Base-by-base conservation (phyloP, 2,113 vertebrate genomes). In the Jacana jacana region DNA sequence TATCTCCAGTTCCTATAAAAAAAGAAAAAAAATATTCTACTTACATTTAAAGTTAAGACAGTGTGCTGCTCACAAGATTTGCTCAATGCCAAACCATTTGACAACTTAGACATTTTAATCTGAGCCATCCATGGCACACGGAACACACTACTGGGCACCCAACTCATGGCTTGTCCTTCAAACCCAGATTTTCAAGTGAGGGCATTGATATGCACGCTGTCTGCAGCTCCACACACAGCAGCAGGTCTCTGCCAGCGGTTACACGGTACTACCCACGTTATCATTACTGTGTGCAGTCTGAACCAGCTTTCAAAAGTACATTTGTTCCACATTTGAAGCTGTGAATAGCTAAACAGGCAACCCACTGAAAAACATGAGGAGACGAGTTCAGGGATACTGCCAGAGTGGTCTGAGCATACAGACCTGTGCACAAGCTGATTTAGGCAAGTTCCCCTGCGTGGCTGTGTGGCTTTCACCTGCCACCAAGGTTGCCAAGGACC, bases 1-100 rank as follows among this genome's bases (percentile, higher is more conserved):
- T 99, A 92, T 99, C 99, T 86, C 99, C 99, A 39, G 99, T 99
- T 91, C 99, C 99, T 99, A 96, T 8, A 95, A 98, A 65, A 66
- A 27, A 12, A 48, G 22, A 63, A 68, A 91, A 87, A 35, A 25
- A 11, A 58, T 3, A 82, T 8, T 81, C 54, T 23, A 72, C 58
- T 87, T 88, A 77, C 35, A 76, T 92, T 89, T 91, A 37, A 89
- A 95, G 88, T 65, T 37, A 73, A 91, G 71, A 72, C 4, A 7
- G 22, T 15, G n/a, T 11, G 31, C 20, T 31, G 27, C 39, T 86
- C 17, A 55, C 11, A 42, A 65, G 46, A 37, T 55, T 82, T 91
- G 70, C 35, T 46, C 70, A 63, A 68, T 23, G 6, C 40, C 88
- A 85, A 88, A 27, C 33, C 17, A n/a, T 66, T 58, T 42, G 64